Evolutionary conservation across 2,113 vertebrate genomes (phyloP), one percentile per base, ranked within the genome.

Genomic region (Emydura subglobosa): DNA sequence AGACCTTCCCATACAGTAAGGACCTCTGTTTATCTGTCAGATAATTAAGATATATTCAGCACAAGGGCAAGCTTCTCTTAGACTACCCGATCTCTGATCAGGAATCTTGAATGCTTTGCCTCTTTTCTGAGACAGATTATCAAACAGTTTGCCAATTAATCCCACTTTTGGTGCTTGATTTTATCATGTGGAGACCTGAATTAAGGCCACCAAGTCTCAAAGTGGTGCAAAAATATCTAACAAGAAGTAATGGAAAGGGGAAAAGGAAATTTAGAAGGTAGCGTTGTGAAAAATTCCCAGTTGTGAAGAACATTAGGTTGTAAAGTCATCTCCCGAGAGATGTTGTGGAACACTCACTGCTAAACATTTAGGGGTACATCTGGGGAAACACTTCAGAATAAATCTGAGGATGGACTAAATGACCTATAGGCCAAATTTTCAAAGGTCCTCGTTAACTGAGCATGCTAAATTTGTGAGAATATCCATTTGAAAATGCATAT

Each of bases 261-360:
- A 12, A 94, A 82, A 16, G 81, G 17, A 85, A 55, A 14, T 1
- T 4, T 54, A 55, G 17, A 47, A 19, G 53, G n/a, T 19, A 3
- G 24, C 0, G 16, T 1, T 1, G 3, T 16, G 12, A 78, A 78
- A 78, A 76, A 42, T 25, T 0, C 1, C 2, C 0, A 31, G 16
- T 22, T 42, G 44, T 91, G 14, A 19, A 82, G 83, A 0, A 78
- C 7, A 13, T 0, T 0, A 57, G 0, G 5, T 78, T 78, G 39
- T 78, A 47, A 47, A 78, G 27, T 78, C 25, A 10, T 78, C 10
- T 44, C 44, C 44, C 39, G 8, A 78, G 24, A 16, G 24, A 78
- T 47, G n/a, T 6, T 22, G 25, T 82, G 44, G 10, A 88, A 90
- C 88, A 76, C 0, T 0, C 6, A 1, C 3, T 11, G 57, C 50